Conservation (phyloP, 2,888 invertebrate genomes). For the Drosophila tanythrix region DNA sequence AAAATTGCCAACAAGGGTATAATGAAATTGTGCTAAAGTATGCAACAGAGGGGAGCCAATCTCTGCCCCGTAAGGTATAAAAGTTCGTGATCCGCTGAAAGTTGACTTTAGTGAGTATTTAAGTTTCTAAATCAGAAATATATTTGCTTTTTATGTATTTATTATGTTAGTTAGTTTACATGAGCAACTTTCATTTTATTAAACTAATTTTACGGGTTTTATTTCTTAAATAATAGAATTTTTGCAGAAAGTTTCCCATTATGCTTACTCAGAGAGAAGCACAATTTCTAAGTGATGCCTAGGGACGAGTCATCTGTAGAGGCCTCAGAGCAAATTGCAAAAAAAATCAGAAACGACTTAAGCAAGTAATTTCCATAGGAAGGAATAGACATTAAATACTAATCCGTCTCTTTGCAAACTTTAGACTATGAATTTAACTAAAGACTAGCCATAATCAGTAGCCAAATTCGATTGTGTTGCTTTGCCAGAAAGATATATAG, state of each 20-base stretch:
- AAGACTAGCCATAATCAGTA: neutral
- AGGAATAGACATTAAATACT: neutral
- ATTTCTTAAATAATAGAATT: neutral
- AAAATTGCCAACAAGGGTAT: neutral
- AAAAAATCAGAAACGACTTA: neutral
- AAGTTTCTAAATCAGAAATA: neutral
- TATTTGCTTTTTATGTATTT: neutral
- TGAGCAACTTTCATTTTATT: neutral
- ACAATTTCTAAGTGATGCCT: neutral
- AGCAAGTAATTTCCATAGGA: neutral
- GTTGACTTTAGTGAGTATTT: neutral
- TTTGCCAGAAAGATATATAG: neutral
- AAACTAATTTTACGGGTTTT: neutral
- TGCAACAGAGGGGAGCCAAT: neutral
- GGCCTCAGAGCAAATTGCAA: no score
- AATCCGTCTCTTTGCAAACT: neutral
- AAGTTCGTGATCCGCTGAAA: neutral
- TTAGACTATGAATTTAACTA: neutral
- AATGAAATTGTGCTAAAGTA: neutral
- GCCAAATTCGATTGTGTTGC: neutral
- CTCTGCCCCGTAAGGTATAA: neutral
- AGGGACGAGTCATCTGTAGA: neutral
- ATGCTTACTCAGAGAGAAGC: fast-evolving
- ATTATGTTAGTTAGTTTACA: neutral
- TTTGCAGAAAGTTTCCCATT: neutral